Base-by-base conservation (phyloP, 2,888 invertebrate species). In the Brachyopa scutellaris region DNA sequence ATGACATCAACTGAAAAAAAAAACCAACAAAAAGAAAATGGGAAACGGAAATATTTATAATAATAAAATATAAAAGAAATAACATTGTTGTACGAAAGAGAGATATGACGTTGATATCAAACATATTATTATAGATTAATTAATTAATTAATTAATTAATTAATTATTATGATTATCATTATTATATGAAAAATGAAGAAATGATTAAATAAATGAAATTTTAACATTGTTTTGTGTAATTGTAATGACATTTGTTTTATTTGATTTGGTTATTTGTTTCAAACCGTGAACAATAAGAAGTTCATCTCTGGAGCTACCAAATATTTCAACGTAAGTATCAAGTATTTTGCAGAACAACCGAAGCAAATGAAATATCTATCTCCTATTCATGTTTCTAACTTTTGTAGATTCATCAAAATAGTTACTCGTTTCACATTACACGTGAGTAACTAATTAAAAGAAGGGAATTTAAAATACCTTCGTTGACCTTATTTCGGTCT, bases 211-310 rank as follows among this genome's bases (percentile, higher is more conserved):
- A 88, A 89, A 90, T 89, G 87, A 88, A 88, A 89, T 89, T 90
- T 89, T 89, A 90, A 89, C 89, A 90, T 89, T 90, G 90, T 90
- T 90, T 90, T 90, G 90, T 90, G 90, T 90, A 90, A 90, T 90
- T 90, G 90, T 90, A 89, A 84, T 62, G 61, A 77, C 57, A 26
- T 57, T 33, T 80, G 84, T 87, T 87, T 85, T 74, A 83, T 76
- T 84, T 33, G 2, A 33, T 33, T 55, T 19, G n/a, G n/a, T n/a
- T n/a, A n/a, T n/a, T n/a, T n/a, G n/a, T n/a, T n/a, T n/a, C n/a
- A n/a, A n/a, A n/a, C n/a, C n/a, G n/a, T n/a, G n/a, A n/a, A n/a
- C n/a, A n/a, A n/a, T n/a, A n/a, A n/a, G n/a, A n/a, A n/a, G n/a
- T n/a, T n/a, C n/a, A n/a, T n/a, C n/a, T n/a, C n/a, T n/a, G n/a